phyloP scores from a whole-genome alignment of 2,888 invertebrate genomes.

The Cheiracanthium punctorium region DNA sequence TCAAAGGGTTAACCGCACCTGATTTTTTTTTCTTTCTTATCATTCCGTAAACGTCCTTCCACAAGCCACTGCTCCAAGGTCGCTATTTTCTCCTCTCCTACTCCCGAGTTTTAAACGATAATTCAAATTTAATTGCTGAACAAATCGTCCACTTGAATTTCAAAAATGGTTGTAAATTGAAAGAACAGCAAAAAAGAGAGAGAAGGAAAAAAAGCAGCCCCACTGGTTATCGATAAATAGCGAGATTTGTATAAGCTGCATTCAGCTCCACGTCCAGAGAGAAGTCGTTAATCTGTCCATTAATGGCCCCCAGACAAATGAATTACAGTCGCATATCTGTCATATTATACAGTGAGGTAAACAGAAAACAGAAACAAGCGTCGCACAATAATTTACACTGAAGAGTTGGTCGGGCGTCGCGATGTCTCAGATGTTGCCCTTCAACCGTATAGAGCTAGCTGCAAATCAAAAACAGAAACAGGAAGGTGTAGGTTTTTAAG shows the following conservation, averaged over 20 bases:
- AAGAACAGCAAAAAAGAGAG: too few relatives aligned
- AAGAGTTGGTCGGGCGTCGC: neutral
- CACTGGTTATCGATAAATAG: neutral
- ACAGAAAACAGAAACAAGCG: conserved; percentile 1
- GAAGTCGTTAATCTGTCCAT: neutral
- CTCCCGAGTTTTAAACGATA: too few relatives aligned
- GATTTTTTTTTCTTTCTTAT: too few relatives aligned
- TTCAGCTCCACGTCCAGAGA: neutral
- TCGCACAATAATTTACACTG: conserved; percentile 9
- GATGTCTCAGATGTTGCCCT: neutral
- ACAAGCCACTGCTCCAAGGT: too few relatives aligned
- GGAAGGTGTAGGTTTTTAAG: conserved; percentile 9
- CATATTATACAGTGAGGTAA: conserved; percentile 5
- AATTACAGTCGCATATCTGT: neutral
- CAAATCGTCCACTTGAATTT: too few relatives aligned
- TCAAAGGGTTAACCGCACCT: too few relatives aligned
- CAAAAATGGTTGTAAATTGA: too few relatives aligned
- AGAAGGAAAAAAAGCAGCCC: too few relatives aligned
- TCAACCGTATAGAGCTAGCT: neutral
- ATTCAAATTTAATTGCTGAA: too few relatives aligned
- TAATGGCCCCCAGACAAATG: neutral
- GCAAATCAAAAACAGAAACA: neutral
- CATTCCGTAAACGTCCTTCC: too few relatives aligned
- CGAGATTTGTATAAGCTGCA: neutral
- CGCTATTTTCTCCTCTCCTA: too few relatives aligned